Percentiles rank a stretch among this genome's conserved stretches.
These are phyloP conservation scores for Spheniscus humboldti DNA, from an alignment of 2,797 vertebrate species.

Conservation along the genomic window DNA sequence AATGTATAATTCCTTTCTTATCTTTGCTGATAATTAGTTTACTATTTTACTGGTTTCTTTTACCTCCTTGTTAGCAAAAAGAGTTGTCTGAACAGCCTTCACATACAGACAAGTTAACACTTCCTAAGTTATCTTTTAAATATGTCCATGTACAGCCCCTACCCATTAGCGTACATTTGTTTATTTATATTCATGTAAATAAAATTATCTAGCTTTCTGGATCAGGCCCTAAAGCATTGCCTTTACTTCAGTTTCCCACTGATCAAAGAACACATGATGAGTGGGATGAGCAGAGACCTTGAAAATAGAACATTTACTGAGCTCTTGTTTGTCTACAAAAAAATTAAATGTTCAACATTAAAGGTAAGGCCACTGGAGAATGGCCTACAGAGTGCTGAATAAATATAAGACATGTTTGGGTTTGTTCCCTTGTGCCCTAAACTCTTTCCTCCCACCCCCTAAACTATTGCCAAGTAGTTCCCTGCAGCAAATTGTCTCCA, in stretches of 20 bases:
- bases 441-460: constrained; percentile 30
- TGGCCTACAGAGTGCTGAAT: background rate
- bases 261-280: constrained; percentile 19
- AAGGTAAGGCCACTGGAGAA: constrained; percentile 16
- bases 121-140: background rate
- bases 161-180: background rate
- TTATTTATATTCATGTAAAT: background rate
- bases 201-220: background rate
- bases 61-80: background rate
- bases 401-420: background rate
- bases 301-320: constrained; percentile 11
- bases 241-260: background rate
- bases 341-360: background rate
- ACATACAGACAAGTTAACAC: background rate
- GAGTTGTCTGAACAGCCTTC: background rate
- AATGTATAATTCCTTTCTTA: background rate
- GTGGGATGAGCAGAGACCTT: background rate
- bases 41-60: background rate
- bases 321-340: constrained; percentile 23
- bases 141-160: background rate
- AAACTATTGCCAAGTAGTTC: background rate
- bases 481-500: constrained; percentile 3
- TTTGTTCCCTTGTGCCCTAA: background rate
- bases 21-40: background rate
- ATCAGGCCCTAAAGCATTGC: background rate